phyloP scores from a whole-genome alignment of 2,888 invertebrate species.

The Stenichneumon culpator region DNA sequence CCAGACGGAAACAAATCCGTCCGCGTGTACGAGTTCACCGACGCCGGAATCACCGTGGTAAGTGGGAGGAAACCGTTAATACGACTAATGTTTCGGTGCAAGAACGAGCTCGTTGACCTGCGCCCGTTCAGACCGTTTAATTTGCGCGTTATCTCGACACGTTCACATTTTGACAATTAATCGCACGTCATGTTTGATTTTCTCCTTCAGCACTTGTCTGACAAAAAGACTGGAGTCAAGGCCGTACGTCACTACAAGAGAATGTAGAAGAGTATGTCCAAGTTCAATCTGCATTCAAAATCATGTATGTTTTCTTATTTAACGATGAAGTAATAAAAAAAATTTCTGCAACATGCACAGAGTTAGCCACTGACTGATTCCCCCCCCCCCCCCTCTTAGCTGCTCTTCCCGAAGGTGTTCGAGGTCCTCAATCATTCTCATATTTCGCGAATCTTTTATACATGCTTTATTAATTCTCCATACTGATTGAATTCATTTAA shows the following conservation, averaged over 20 bases:
- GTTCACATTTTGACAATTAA: background rate
- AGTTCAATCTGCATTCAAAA: too few relatives aligned
- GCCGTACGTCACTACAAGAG: slow-evolving; percentile 80
- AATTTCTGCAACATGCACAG: slow-evolving; percentile 21
- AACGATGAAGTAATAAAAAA: slow-evolving; percentile 55
- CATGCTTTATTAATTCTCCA: slow-evolving; percentile 68
- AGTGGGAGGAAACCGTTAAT: slow-evolving; percentile 65
- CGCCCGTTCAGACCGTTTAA: background rate
- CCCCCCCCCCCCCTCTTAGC: background rate
- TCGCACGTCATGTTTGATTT: background rate
- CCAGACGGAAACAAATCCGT: slow-evolving; percentile 77
- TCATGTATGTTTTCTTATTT: background rate
- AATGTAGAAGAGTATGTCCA: slow-evolving; percentile 75
- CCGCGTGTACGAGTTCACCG: slow-evolving; percentile 81
- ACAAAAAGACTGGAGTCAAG: slow-evolving; percentile 74
- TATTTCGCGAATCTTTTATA: slow-evolving; percentile 26
- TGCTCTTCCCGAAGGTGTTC: background rate
- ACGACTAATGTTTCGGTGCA: slow-evolving; percentile 6
- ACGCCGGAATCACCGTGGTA: slow-evolving; percentile 81
- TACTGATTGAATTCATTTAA: slow-evolving; percentile 79
- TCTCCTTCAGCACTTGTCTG: slow-evolving; percentile 75
- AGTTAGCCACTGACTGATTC: background rate
- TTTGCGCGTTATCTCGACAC: background rate
- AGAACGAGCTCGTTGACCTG: background rate
- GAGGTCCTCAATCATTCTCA: slow-evolving; percentile 4